Conservation (phyloP, 1,140 invertebrate species). For the Eulimnadia texana region DNA sequence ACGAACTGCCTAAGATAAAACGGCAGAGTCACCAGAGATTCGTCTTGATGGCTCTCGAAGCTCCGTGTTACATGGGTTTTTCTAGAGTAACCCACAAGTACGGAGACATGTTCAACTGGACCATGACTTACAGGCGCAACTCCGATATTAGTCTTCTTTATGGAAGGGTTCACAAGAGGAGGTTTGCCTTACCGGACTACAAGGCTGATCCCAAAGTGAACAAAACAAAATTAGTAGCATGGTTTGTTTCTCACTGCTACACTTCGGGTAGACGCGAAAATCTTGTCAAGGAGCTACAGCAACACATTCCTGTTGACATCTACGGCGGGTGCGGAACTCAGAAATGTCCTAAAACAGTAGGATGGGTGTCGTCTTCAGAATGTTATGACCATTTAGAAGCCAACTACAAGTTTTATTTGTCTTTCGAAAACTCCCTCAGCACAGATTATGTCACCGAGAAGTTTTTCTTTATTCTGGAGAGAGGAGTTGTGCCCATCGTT, state of each 20-base stretch:
- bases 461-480: conserved; percentile 22
- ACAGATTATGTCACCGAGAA: conserved; percentile 36
- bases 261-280: neutral
- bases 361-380: neutral
- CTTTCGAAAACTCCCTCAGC: conserved; percentile 35
- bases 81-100: too few relatives aligned
- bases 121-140: too few relatives aligned
- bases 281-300: conserved; percentile 26
- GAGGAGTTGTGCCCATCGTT: conserved; percentile 27
- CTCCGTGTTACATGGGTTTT: too few relatives aligned
- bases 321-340: conserved; percentile 34
- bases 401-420: conserved; percentile 29
- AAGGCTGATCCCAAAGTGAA: too few relatives aligned
- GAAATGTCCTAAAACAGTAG: conserved; percentile 11
- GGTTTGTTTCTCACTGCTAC: neutral
- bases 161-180: too few relatives aligned
- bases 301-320: conserved; percentile 36
- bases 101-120: too few relatives aligned
- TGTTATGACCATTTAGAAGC: conserved; percentile 78
- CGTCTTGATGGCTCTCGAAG: too few relatives aligned
- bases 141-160: too few relatives aligned
- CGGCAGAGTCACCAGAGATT: too few relatives aligned
- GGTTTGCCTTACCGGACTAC: too few relatives aligned
- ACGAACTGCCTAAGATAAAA: too few relatives aligned
- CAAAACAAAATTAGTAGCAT: neutral